Base-by-base conservation (phyloP, 2,888 invertebrate species). In the Cylindroiulus punctatus region DNA sequence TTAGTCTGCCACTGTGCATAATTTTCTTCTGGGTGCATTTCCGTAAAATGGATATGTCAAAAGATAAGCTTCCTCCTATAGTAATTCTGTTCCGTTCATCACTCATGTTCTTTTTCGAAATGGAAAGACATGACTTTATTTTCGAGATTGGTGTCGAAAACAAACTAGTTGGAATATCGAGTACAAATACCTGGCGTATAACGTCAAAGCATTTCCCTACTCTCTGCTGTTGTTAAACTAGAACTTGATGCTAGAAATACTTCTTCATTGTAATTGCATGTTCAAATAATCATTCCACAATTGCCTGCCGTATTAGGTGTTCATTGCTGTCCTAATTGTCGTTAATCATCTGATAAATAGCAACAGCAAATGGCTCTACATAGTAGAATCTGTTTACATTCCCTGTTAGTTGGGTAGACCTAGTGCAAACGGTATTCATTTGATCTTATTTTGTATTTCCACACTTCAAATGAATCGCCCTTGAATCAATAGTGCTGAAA, bases 201-300 rank as follows among this genome's bases (percentile, higher is more conserved):
- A 7, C 0, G 30, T 76, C 22, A 30, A 30, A 76, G 22, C 22
- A 76, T 14, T 76, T 30, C 4, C 30, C 26, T 30, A 76, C 76
- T 10, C 8, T 17, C 30, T 76, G 30, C 76, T 76, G 26, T 76
- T 76, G 12, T 76, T 76, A 26, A 76, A 76, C 10, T 22, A 0
- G 30, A 76, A 22, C 10, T 7, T 26, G 22, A 12, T 30, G 12
- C n/a, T 76, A 76, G 76, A 76, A 12, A 76, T 76, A 76, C 26
- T 30, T n/a, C n/a, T n/a, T 30, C 30, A 30, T 14, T 30, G 30
- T 76, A 76, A 65, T 12, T 65, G 22, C 22, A 65, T 65, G 26
- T 65, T n/a, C 5, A 57, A 65, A 26, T 65, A 26, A 76, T 76
- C 76, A 76, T 76, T 76, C 76, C 76, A 76, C 10, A 76, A 30